A percentile compares a stretch with the other conserved stretches of the same genome.
phyloP scores from a whole-genome alignment of 2,888 invertebrate species.

The Muschampia plurimacula region DNA sequence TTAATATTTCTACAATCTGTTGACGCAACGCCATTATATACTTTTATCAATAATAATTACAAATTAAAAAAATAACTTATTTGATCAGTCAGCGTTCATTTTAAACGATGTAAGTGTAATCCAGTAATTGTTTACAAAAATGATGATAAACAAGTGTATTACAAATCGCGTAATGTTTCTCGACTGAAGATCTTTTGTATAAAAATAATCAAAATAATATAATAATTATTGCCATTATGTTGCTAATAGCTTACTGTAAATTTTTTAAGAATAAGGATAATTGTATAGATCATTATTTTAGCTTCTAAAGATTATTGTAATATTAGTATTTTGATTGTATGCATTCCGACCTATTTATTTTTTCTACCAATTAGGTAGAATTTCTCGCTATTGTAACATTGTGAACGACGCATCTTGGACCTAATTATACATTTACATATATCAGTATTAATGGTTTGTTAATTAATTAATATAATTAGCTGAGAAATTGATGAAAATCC shows the following conservation, averaged over 20 bases:
- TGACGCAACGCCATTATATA: no score
- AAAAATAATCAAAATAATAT: conserved; percentile 33
- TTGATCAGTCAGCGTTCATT: background rate
- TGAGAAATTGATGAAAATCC: conserved; percentile 53
- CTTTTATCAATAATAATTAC: background rate
- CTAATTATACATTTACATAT: conserved; percentile 53
- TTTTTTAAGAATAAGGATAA: conserved; percentile 51
- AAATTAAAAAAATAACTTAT: background rate
- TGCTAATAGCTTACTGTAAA: conserved; percentile 62
- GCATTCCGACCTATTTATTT: conserved; percentile 62
- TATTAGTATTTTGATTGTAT: conserved; percentile 38
- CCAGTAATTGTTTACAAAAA: conserved; percentile 8
- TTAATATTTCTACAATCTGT: no score
- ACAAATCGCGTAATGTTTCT: conserved; percentile 15
- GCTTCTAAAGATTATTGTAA: conserved; percentile 44
- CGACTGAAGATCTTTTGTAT: conserved; percentile 54
- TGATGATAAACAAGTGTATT: background rate
- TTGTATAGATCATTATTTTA: conserved; percentile 50
- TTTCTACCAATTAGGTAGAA: conserved; percentile 53
- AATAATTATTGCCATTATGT: conserved; percentile 57
- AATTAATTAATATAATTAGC: conserved; percentile 45
- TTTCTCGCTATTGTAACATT: conserved; percentile 52
- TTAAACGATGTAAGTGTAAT: background rate
- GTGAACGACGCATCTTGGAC: conserved; percentile 70
- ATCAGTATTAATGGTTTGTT: conserved; percentile 70